Evolutionary conservation across 2,888 invertebrate genomes (phyloP).

Genomic region (Sinotaia quadrata): DNA sequence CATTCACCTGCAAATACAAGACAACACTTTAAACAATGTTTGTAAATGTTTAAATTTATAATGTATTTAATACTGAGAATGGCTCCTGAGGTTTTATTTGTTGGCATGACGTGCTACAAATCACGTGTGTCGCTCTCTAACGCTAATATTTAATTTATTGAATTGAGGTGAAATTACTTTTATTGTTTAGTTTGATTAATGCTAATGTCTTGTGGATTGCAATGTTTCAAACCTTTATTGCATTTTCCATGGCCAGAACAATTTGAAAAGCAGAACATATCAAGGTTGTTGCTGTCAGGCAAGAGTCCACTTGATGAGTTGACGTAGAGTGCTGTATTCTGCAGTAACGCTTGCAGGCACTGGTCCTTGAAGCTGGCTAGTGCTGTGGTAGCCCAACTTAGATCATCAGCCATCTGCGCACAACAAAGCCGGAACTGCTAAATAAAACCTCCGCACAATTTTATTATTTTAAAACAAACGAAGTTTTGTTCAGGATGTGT

Average conservation of each 20-base stretch:
- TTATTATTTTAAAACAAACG: not conserved
- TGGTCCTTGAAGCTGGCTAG: constrained; percentile 39
- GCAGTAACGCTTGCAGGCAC: constrained; percentile 36
- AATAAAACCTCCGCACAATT: not conserved
- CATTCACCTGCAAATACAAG: constrained; percentile 37
- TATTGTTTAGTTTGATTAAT: too few relatives aligned
- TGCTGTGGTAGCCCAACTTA: constrained; percentile 33
- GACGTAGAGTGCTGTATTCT: constrained; percentile 35
- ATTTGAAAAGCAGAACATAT: constrained; percentile 42
- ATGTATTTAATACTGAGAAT: too few relatives aligned
- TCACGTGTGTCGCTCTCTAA: too few relatives aligned
- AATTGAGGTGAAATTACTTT: too few relatives aligned
- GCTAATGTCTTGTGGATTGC: too few relatives aligned
- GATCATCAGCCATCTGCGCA: constrained; percentile 41
- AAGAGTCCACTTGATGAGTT: constrained; percentile 23
- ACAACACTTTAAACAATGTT: too few relatives aligned
- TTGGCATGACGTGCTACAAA: too few relatives aligned
- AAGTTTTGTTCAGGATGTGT: too few relatives aligned
- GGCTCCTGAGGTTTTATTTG: too few relatives aligned
- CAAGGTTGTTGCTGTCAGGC: constrained; percentile 29
- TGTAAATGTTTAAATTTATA: too few relatives aligned
- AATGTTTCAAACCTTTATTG: constrained; percentile 16
- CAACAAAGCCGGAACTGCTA: not conserved
- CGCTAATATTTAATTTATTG: too few relatives aligned
- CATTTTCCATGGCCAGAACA: constrained; percentile 38